These are phyloP conservation scores for Drosophila subsilvestris DNA, from an alignment of 2,888 invertebrate genomes.

Conservation along the genomic window DNA sequence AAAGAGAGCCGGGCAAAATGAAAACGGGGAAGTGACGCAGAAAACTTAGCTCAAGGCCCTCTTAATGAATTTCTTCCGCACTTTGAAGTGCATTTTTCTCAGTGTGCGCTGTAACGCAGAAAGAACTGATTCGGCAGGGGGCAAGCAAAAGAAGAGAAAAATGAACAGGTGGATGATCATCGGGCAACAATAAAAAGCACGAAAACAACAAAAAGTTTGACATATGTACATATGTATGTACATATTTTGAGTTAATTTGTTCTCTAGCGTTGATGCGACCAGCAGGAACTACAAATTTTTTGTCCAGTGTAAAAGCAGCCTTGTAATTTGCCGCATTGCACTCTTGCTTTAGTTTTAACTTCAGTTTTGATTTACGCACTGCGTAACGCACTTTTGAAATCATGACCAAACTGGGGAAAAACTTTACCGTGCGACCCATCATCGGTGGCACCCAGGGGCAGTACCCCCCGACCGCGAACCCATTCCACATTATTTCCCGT, in stretches of 20 bases:
- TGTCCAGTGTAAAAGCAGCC: constrained; percentile 6
- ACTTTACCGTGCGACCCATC: constrained; percentile 13
- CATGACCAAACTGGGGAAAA: constrained; percentile 21
- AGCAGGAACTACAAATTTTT: too few relatives aligned
- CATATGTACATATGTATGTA: too few relatives aligned
- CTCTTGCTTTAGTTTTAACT: constrained; percentile 47
- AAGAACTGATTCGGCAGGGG: too few relatives aligned
- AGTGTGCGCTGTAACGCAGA: not conserved
- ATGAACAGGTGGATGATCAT: too few relatives aligned
- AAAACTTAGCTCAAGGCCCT: not conserved
- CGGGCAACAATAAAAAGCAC: too few relatives aligned
- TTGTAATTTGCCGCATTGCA: constrained; percentile 21
- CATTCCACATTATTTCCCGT: not conserved
- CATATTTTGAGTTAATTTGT: too few relatives aligned
- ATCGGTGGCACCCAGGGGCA: not conserved
- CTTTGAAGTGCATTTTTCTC: not conserved
- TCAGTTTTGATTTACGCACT: constrained; percentile 63
- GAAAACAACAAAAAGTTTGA: too few relatives aligned
- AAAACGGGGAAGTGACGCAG: not conserved
- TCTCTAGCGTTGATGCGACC: too few relatives aligned
- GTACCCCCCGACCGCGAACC: not conserved
- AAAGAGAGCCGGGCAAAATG: not conserved
- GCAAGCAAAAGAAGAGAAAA: too few relatives aligned
- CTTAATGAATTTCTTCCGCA: not conserved
- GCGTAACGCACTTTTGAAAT: constrained; percentile 61